phyloP scores from a whole-genome alignment of 2,113 vertebrate species.

The Malurus alboscapulatus region DNA sequence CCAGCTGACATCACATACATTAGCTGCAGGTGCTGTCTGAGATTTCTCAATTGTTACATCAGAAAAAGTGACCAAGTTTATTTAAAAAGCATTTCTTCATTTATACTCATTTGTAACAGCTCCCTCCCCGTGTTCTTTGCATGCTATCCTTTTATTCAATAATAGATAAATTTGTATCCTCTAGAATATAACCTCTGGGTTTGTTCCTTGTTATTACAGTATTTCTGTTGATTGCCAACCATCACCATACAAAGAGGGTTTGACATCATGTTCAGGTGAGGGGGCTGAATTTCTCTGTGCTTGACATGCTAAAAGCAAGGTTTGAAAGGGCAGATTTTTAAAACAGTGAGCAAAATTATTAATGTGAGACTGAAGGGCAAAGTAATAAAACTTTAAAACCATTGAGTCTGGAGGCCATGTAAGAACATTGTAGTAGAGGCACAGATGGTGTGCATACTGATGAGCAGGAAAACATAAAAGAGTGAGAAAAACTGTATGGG shows the following conservation, averaged over 20 bases:
- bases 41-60: background rate
- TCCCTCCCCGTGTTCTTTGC: background rate
- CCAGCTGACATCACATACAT: background rate
- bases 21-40: background rate
- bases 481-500: conserved; percentile 8
- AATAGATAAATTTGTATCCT: background rate
- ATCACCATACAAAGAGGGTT: background rate
- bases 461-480: conserved; percentile 24
- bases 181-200: background rate
- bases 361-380: conserved; percentile 45
- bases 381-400: conserved; percentile 59
- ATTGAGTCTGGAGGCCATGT: conserved; percentile 49
- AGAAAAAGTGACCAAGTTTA: background rate
- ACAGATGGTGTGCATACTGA: conserved; percentile 54
- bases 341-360: conserved; percentile 44
- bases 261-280: background rate
- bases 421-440: conserved; percentile 16
- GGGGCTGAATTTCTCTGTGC: background rate
- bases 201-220: background rate
- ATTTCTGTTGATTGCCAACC: background rate
- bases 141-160: background rate
- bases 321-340: conserved; percentile 39
- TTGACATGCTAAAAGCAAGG: background rate
- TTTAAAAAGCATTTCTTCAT: background rate
- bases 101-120: background rate